Percentiles rank a stretch among this genome's conserved stretches.
Evolutionary conservation across 2,797 vertebrate genomes (phyloP).

Genomic region (Tangara arthus): DNA sequence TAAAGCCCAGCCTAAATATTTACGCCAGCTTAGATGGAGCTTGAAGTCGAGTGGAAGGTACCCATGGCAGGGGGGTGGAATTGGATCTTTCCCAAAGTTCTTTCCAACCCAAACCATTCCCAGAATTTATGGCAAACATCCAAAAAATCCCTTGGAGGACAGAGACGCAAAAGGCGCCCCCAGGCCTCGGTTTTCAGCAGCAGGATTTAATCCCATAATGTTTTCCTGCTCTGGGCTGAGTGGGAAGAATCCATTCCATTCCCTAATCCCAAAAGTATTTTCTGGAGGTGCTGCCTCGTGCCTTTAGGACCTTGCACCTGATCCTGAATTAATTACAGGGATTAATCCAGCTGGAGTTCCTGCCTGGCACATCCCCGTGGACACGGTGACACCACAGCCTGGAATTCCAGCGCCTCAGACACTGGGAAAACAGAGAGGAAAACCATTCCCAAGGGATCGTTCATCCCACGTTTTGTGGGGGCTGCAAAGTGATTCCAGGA

Average conservation of each 20-base stretch:
- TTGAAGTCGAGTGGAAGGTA: neutral
- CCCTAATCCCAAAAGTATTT: neutral
- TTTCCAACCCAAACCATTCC: neutral
- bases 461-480: neutral
- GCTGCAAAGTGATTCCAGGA: neutral
- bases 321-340: neutral
- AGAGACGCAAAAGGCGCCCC: neutral
- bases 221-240: neutral
- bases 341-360: neutral
- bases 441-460: neutral
- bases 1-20: neutral
- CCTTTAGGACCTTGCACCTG: neutral
- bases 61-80: fast-evolving
- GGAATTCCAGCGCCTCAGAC: neutral
- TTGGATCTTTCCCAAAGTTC: neutral
- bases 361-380: too few species aligned
- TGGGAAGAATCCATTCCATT: neutral
- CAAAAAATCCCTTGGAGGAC: neutral
- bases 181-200: neutral
- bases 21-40: too few species aligned
- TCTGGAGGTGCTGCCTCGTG: neutral
- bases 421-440: neutral
- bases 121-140: neutral
- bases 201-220: neutral
- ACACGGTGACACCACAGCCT: neutral